Conservation (phyloP, 1,140 invertebrate species). For the Drosophila seguyi region DNA sequence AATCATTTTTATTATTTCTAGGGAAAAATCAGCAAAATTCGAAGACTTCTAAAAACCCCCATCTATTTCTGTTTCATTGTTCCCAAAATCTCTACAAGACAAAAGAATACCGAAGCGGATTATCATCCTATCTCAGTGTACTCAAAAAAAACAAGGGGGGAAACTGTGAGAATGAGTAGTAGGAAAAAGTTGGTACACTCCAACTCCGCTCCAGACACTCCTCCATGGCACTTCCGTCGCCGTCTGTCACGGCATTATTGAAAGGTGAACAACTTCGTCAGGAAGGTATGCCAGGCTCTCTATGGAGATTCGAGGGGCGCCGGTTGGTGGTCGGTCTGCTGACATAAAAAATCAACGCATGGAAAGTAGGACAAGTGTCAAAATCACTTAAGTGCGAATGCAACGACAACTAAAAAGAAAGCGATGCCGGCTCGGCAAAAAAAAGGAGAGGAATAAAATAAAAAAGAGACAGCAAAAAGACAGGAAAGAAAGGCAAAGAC, state of each 20-base stretch:
- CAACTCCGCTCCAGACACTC: constrained; percentile 36
- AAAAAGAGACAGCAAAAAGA: constrained; percentile 9
- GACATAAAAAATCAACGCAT: constrained; percentile 82
- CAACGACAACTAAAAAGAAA: constrained; percentile 79
- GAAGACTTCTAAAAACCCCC: not conserved
- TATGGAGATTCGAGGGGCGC: constrained; percentile 7
- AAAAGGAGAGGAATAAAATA: constrained; percentile 11
- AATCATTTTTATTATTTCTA: not conserved
- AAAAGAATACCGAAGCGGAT: not conserved
- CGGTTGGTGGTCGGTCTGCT: constrained; percentile 47
- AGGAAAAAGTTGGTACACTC: constrained; percentile 37
- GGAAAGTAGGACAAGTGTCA: constrained; percentile 81
- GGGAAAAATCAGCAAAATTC: not conserved
- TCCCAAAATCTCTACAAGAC: not conserved
- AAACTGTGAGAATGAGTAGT: constrained; percentile 26
- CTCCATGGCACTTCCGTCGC: constrained; percentile 40
- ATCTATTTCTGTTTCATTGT: not conserved
- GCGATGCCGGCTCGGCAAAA: constrained; percentile 42
- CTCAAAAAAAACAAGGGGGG: constrained; percentile 1
- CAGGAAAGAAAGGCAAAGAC: constrained; percentile 26
- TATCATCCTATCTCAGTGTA: constrained; percentile 11
- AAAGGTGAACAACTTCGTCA: constrained; percentile 78
- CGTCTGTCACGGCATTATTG: constrained; percentile 60
- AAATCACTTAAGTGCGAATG: constrained; percentile 82
- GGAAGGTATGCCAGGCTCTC: constrained; percentile 30